These are phyloP conservation scores for Ceratina calcarata DNA, from an alignment of 1,140 invertebrate species.

Conservation along the genomic window DNA sequence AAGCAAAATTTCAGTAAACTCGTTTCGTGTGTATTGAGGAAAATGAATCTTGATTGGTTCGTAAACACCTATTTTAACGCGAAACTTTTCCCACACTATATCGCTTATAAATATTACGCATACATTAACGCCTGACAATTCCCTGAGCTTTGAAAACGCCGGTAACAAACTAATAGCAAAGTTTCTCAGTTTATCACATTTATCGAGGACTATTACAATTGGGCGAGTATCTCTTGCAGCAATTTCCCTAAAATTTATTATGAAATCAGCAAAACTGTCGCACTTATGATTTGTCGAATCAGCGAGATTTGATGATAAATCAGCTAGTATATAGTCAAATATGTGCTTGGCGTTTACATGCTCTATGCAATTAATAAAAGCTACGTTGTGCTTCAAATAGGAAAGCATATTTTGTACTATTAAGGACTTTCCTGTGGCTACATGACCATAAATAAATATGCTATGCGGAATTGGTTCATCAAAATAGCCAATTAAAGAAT, in stretches of 20 bases:
- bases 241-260: conserved; percentile 81
- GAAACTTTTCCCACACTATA: conserved; percentile 90
- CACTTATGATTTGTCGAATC: conserved; percentile 79
- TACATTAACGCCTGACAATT: conserved; percentile 87
- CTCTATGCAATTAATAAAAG: conserved; percentile 90
- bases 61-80: conserved; percentile 84
- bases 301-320: conserved; percentile 78
- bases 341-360: conserved; percentile 88
- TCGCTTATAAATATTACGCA: conserved; percentile 89
- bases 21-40: conserved; percentile 90
- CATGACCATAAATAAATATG: conserved; percentile 89
- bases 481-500: conserved; percentile 82
- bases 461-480: conserved; percentile 83
- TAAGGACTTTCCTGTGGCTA: conserved; percentile 90
- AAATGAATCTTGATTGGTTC: conserved; percentile 89
- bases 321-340: conserved; percentile 87
- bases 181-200: conserved; percentile 87
- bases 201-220: conserved; percentile 87
- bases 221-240: conserved; percentile 73
- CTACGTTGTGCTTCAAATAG: conserved; percentile 83
- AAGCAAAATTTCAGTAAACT: conserved; percentile 87
- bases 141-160: conserved; percentile 86
- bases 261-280: conserved; percentile 88
- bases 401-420: conserved; percentile 83
- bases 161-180: conserved; percentile 87